These are phyloP conservation scores for Calyptomena viridis DNA, from an alignment of 2,113 vertebrate genomes.

Conservation along the genomic window DNA sequence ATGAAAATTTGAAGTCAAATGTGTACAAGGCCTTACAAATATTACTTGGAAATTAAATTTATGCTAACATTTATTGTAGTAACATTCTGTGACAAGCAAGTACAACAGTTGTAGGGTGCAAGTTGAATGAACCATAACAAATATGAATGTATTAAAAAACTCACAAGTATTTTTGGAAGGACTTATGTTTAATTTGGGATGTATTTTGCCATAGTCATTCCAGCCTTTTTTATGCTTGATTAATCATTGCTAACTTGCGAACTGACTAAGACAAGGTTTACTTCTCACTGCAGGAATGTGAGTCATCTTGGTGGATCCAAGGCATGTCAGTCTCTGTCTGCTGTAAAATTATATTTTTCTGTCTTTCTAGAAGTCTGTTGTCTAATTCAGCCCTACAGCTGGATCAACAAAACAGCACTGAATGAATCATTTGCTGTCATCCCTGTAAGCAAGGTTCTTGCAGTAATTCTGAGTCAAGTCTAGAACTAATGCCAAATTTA, in stretches of 20 bases:
- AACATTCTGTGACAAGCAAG: neutral
- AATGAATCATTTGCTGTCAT: constrained; percentile 28
- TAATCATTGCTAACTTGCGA: constrained; percentile 31
- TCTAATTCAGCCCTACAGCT: constrained; percentile 53
- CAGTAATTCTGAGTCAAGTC: constrained; percentile 43
- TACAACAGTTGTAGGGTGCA: neutral
- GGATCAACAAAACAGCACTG: constrained; percentile 43
- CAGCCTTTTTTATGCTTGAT: neutral
- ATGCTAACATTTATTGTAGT: neutral
- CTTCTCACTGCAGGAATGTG: constrained; percentile 9
- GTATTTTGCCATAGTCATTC: neutral
- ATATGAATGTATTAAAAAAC: neutral
- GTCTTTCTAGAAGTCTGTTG: constrained; percentile 33
- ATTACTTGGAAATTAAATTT: neutral
- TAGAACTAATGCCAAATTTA: constrained; percentile 30
- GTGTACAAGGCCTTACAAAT: neutral
- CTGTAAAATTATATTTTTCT: constrained; percentile 25
- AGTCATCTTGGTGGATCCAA: constrained; percentile 40
- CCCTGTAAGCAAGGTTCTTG: constrained; percentile 42
- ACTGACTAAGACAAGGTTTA: neutral
- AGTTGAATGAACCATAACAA: neutral
- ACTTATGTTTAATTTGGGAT: neutral
- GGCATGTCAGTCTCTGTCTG: constrained; percentile 32
- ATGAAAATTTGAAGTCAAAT: neutral
- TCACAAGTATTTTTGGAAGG: neutral